Evolutionary conservation across 2,113 vertebrate genomes (phyloP).

Genomic region (Rousettus leschenaultii): DNA sequence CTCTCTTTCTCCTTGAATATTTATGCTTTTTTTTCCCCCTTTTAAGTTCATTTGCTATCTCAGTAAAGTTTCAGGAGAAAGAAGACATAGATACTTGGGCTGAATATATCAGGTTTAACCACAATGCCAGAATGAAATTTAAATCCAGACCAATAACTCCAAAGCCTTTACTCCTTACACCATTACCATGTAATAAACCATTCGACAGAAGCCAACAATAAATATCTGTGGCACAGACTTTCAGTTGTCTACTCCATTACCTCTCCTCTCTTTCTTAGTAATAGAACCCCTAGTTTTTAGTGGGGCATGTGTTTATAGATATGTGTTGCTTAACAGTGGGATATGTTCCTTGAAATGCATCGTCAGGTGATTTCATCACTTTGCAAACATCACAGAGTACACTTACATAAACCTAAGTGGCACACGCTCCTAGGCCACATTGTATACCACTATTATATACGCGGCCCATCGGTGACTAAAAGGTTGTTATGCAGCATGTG

Average conservation of each 20-base stretch:
- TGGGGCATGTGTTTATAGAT: neutral
- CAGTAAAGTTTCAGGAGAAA: neutral
- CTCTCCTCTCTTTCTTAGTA: neutral
- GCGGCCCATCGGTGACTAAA: neutral
- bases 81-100: neutral
- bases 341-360: neutral
- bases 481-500: neutral
- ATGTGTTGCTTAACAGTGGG: neutral
- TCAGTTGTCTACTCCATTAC: neutral
- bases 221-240: neutral
- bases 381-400: neutral
- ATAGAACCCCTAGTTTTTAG: neutral
- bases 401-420: neutral
- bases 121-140: neutral
- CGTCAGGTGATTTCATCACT: neutral
- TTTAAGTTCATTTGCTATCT: neutral
- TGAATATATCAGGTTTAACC: neutral
- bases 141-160: neutral
- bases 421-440: neutral
- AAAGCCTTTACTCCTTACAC: neutral
- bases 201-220: neutral
- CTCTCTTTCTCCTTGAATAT: neutral
- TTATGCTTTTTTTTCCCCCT: neutral
- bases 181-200: neutral
- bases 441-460: neutral